Evolutionary conservation across 2,888 invertebrate species (phyloP).

Genomic region (Caenorhabditis sp.): DNA sequence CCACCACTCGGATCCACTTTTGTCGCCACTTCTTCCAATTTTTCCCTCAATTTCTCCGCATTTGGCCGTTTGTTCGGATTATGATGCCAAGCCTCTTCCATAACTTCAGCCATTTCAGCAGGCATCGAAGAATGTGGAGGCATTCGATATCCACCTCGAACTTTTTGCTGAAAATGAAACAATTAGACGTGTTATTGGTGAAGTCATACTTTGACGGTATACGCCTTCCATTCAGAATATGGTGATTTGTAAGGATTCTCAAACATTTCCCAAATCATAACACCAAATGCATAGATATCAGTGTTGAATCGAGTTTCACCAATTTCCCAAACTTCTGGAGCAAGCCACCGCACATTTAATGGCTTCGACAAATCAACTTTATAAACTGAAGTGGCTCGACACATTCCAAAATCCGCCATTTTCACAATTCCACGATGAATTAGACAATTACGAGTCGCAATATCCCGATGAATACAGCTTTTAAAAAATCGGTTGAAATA

Average conservation of each 20-base stretch:
- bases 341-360: conserved; percentile 63
- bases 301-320: conserved; percentile 62
- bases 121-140: conserved; percentile 54
- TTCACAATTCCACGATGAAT: conserved; percentile 53
- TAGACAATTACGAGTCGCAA: conserved; percentile 63
- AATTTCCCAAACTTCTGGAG: conserved; percentile 63
- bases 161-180: conserved; percentile 39
- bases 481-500: too few relatives aligned
- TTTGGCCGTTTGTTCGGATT: conserved; percentile 51
- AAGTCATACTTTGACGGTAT: conserved; percentile 52
- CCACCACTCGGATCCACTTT: conserved; percentile 12
- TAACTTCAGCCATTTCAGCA: conserved; percentile 39
- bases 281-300: conserved; percentile 62
- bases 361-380: conserved; percentile 60
- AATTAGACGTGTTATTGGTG: neutral
- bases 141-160: conserved; percentile 61
- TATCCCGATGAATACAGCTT: conserved; percentile 62
- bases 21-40: conserved; percentile 43
- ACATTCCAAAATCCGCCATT: conserved; percentile 66
- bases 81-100: conserved; percentile 55
- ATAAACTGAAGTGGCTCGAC: conserved; percentile 47
- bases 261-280: conserved; percentile 64
- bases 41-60: conserved; percentile 46
- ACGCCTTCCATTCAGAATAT: conserved; percentile 56
- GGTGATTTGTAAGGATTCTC: conserved; percentile 58